Evolutionary conservation across 2,888 invertebrate species (phyloP).

Genomic region (Thecocarcelia acutangulata): DNA sequence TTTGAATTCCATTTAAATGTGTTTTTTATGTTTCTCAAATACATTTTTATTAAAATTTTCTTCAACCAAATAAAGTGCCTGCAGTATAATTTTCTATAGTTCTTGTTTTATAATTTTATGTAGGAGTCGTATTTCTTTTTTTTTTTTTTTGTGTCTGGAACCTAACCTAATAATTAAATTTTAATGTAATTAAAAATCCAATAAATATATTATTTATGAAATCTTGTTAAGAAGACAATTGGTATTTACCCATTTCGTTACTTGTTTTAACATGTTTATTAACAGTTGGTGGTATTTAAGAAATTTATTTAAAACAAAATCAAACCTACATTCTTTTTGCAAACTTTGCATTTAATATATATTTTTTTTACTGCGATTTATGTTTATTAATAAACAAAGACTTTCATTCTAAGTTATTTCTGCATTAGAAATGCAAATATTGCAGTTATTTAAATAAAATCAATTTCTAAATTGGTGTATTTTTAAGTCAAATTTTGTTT

Average conservation of each 20-base stretch:
- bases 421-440: not conserved
- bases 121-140: conserved; percentile 23
- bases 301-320: conserved; percentile 10
- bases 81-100: not conserved
- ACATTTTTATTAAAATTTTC: not conserved
- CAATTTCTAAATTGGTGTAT: not conserved
- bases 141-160: conserved; percentile 13
- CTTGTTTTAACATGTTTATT: conserved; percentile 27
- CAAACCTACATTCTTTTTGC: conserved; percentile 38
- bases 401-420: conserved; percentile 37
- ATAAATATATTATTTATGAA: conserved; percentile 49
- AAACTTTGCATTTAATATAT: not conserved
- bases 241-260: conserved; percentile 15
- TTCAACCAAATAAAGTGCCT: conserved; percentile 10
- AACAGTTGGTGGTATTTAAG: conserved; percentile 48
- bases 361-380: conserved; percentile 5
- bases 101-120: conserved; percentile 14
- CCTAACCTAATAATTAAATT: conserved; percentile 30
- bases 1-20: not conserved
- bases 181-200: conserved; percentile 14
- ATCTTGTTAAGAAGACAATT: conserved; percentile 44
- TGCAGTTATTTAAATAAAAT: not conserved
- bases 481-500: not conserved
- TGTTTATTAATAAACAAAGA: conserved; percentile 13
- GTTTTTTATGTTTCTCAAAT: not conserved